These are phyloP conservation scores for Sarcophilus harrisii DNA, from an alignment of 2,797 vertebrate species.

Conservation along the genomic window DNA sequence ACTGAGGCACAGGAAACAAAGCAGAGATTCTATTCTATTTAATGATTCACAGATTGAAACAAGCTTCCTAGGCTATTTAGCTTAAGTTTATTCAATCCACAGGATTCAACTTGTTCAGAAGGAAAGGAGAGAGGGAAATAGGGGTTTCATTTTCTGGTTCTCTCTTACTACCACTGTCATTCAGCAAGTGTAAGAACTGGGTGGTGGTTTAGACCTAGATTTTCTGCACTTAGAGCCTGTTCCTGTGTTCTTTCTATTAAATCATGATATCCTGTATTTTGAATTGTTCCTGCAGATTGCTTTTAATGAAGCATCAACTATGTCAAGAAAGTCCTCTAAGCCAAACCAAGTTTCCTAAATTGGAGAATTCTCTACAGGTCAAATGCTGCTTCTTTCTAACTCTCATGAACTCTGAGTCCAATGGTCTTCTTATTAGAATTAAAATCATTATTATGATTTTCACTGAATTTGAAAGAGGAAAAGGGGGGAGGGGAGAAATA, in stretches of 20 bases:
- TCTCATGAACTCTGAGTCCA: background rate
- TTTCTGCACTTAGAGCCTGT: background rate
- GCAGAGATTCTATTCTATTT: background rate
- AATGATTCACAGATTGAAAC: background rate
- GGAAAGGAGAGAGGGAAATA: background rate
- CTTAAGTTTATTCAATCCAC: background rate
- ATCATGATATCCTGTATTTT: background rate
- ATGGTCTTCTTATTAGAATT: background rate
- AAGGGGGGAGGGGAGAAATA: too few relatives aligned
- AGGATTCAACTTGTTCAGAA: background rate
- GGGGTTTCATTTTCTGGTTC: background rate
- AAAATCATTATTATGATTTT: too few relatives aligned
- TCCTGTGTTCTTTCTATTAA: background rate
- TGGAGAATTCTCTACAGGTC: background rate
- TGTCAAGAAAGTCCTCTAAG: background rate
- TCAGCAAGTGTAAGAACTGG: background rate
- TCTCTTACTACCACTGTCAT: background rate
- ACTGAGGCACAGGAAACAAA: background rate
- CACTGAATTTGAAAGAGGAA: background rate
- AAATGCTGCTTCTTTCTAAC: background rate
- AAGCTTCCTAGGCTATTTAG: background rate
- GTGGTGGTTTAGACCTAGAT: background rate
- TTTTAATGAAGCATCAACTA: background rate
- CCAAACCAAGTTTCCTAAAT: background rate
- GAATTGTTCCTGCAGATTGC: background rate